Evolutionary conservation across 2,113 vertebrate species (phyloP), one percentile per base, ranked within the genome.

Genomic region (Polypterus bichir): DNA sequence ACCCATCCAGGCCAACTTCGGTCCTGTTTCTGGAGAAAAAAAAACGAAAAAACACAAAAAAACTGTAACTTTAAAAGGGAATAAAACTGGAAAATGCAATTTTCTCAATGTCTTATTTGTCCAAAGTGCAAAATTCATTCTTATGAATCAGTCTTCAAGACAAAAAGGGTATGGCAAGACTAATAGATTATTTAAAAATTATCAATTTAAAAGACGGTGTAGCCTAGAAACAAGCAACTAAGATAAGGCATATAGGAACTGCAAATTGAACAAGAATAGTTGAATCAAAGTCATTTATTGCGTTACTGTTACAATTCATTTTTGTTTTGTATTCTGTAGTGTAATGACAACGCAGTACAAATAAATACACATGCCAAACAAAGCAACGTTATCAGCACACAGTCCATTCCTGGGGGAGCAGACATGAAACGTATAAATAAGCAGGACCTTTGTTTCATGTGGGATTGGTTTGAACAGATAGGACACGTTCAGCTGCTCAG

Each of bases 1-100:
- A 64, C 54, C 59, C 62, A 60, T 54, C 44, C 55, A 9, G 61
- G 54, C 46, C 61, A 47, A 10, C 27, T 7, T 1, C 3, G 11
- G 54, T 48, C 59, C 61, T 44, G 54, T 64, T 61, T 60, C 3
- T 72, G 52, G 54, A 66, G 44, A 48, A 59, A 44, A 47, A 53
- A n/a, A 51, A 58, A 51, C 55, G 48, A 44, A 58, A 62, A 47
- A 66, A 51, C 61, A 62, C 10, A 53, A 62, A 54, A 51, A 56
- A 27, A 47, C 54, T n/a, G 45, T 48, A 49, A 44, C 60, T n/a
- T 62, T 66, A 54, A 52, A 57, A 46, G 7, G 48, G 54, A 62
- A 66, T 62, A 62, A 66, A 66, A 54, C 3, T 9, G 46, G 56
- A 4, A 58, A 59, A 47, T 60, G 7, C 9, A 51, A 52, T 52